Percentiles rank a stretch among this genome's conserved stretches.
Conservation (phyloP, 2,888 invertebrate genomes). For the Zele albiditarsus region DNA sequence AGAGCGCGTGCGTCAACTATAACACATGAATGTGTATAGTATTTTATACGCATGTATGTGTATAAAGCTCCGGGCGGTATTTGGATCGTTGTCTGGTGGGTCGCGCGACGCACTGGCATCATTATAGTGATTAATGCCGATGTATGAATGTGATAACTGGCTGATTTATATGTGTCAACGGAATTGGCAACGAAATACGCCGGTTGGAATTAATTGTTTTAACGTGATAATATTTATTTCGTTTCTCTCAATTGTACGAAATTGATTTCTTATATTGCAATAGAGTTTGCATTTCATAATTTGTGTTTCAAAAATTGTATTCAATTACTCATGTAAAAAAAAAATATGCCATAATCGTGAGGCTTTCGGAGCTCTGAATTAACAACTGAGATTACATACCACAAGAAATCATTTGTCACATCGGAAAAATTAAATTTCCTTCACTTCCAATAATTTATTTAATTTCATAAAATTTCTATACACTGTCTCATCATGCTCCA, state of each 20-base stretch:
- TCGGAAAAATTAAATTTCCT: not conserved
- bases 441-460: not conserved
- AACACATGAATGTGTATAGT: not conserved
- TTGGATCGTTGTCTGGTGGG: slow-evolving; percentile 64
- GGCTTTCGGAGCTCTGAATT: too few species aligned
- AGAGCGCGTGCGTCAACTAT: slow-evolving; percentile 28
- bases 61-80: slow-evolving; percentile 53
- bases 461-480: not conserved
- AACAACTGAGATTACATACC: too few species aligned
- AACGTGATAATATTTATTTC: not conserved
- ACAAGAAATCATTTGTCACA: too few species aligned
- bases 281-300: too few species aligned
- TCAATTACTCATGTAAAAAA: too few species aligned
- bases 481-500: slow-evolving; percentile 16
- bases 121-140: slow-evolving; percentile 73
- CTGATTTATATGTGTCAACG: slow-evolving; percentile 71
- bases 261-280: too few species aligned
- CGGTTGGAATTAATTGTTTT: slow-evolving; percentile 9
- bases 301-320: too few species aligned
- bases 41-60: not conserved
- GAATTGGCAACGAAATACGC: slow-evolving; percentile 19
- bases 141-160: slow-evolving; percentile 65
- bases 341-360: too few species aligned
- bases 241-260: not conserved
- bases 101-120: slow-evolving; percentile 55